Evolutionary conservation across 2,797 vertebrate species (phyloP).

Genomic region (Tapirus indicus): DNA sequence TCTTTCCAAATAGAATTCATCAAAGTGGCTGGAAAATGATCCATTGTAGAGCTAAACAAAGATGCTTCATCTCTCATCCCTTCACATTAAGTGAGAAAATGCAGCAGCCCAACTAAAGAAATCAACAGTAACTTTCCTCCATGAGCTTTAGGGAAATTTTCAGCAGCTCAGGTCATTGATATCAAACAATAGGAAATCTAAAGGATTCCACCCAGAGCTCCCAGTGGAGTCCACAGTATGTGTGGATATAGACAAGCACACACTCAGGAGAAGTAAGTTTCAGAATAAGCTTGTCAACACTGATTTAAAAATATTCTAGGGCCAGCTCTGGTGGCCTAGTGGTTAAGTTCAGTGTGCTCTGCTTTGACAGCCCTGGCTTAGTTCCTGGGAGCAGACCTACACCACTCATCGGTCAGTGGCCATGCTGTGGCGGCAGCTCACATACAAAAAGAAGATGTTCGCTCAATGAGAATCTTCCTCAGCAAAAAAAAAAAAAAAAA

Average conservation of each 20-base stretch:
- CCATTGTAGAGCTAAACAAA: slow-evolving; percentile 55
- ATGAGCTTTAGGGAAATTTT: neutral
- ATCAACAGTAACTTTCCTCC: slow-evolving; percentile 22
- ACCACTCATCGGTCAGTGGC: no score
- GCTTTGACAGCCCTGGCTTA: no score
- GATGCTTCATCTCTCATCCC: slow-evolving; percentile 25
- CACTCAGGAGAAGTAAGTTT: neutral
- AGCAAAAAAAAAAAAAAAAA: no score
- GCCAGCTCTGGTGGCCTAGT: no score
- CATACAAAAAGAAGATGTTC: no score
- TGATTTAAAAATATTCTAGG: slow-evolving; percentile 13
- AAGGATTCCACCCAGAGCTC: neutral
- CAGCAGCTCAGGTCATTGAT: neutral
- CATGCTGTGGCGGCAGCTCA: no score
- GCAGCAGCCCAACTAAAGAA: neutral
- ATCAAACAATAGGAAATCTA: neutral
- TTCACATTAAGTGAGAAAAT: slow-evolving; percentile 50
- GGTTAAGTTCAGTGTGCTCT: no score
- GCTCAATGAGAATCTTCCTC: no score
- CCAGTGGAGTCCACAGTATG: neutral
- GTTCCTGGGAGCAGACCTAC: no score
- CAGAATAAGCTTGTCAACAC: neutral
- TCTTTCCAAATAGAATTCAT: slow-evolving; percentile 55
- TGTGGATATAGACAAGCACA: neutral
- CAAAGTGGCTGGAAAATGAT: slow-evolving; percentile 49